Percentiles rank a stretch among this genome's conserved stretches.
Conservation (phyloP, 2,113 vertebrate genomes). For the Prochilodus magdalenae region DNA sequence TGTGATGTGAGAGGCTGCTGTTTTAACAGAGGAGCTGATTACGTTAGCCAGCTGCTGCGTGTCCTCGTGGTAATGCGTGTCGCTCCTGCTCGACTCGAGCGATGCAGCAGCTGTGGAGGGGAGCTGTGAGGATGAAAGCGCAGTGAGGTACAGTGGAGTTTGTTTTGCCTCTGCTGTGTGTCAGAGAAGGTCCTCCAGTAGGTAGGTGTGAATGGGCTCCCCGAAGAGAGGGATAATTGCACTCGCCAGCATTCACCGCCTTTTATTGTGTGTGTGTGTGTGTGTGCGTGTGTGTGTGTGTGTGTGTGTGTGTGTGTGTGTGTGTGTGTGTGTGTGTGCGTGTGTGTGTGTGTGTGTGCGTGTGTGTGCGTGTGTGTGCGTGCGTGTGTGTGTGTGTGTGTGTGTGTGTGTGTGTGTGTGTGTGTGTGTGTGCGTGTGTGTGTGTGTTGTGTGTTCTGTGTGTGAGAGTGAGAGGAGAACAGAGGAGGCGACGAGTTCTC, state of each 20-base stretch:
- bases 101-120: neutral
- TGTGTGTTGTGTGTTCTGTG: neutral
- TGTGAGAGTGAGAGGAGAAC: neutral
- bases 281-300: conserved; percentile 17
- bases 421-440: conserved; percentile 17
- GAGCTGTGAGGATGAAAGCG: neutral
- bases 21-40: neutral
- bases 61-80: neutral
- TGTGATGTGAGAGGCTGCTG: neutral
- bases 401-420: conserved; percentile 25
- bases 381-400: conserved; percentile 24
- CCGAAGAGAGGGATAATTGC: conserved; percentile 47
- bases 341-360: conserved; percentile 22
- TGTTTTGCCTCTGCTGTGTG: conserved; percentile 20
- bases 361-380: conserved; percentile 18
- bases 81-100: neutral
- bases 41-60: neutral
- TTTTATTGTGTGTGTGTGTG: conserved; percentile 10
- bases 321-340: conserved; percentile 23
- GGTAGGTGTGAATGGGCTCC: conserved; percentile 44
- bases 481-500: neutral
- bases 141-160: neutral
- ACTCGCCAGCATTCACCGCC: conserved; percentile 27
- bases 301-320: conserved; percentile 19
- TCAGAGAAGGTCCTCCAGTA: conserved; percentile 30